Conservation (phyloP, 1,140 invertebrate species). For the Hesperophylax magnus region DNA sequence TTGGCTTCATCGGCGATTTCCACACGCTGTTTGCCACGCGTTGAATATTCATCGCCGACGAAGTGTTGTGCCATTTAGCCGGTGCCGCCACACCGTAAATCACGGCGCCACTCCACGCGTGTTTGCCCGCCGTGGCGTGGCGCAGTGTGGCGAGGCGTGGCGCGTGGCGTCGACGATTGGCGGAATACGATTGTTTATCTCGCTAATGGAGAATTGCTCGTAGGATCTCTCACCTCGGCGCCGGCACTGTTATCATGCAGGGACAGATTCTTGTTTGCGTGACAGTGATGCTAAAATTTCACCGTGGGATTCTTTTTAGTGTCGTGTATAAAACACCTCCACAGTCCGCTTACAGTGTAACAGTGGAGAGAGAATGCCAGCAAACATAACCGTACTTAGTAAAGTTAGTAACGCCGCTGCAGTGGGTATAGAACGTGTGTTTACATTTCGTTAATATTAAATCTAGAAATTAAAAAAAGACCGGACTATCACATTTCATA, state of each 20-base stretch:
- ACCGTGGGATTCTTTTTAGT: too few relatives aligned
- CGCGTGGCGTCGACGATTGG: too few relatives aligned
- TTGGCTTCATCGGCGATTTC: not conserved
- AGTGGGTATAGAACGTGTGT: too few relatives aligned
- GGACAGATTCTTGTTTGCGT: not conserved
- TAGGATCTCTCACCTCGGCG: conserved; percentile 12
- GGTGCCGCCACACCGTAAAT: conserved; percentile 36
- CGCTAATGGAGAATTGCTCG: conserved; percentile 50
- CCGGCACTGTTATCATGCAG: conserved; percentile 10
- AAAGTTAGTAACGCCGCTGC: too few relatives aligned
- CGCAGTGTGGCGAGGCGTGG: not conserved
- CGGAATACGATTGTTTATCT: conserved; percentile 50
- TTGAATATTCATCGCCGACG: not conserved
- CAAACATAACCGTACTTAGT: too few relatives aligned
- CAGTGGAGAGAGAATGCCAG: too few relatives aligned
- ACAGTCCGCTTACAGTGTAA: too few relatives aligned
- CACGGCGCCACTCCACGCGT: conserved; percentile 24
- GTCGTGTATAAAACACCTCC: too few relatives aligned
- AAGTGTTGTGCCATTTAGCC: not conserved
- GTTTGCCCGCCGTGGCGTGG: conserved; percentile 19
- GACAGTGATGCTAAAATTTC: too few relatives aligned
- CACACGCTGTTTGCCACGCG: not conserved
- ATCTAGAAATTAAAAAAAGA: too few relatives aligned
- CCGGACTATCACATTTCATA: too few relatives aligned
- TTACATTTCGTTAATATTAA: too few relatives aligned